Evolutionary conservation across 2,888 invertebrate species (phyloP).

Genomic region (Leptinotarsa tumamoca): DNA sequence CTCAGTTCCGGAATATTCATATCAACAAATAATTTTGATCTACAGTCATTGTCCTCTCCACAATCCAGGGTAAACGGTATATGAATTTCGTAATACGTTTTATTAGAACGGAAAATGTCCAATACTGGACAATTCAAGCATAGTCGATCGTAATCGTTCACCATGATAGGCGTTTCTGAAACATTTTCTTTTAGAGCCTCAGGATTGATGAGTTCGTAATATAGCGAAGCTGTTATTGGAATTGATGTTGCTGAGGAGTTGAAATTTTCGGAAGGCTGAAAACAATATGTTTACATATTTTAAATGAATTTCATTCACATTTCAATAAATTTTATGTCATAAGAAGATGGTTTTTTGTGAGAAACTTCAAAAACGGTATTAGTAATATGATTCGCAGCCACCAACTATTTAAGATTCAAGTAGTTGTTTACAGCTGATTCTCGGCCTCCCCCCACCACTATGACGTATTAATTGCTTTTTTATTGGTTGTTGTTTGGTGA

Average conservation of each 20-base stretch:
- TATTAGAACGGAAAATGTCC: constrained; percentile 41
- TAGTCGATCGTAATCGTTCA: constrained; percentile 26
- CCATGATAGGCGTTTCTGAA: constrained; percentile 3
- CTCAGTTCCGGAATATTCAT: constrained; percentile 39
- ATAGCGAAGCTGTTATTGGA: constrained; percentile 33
- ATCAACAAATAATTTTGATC: constrained; percentile 67
- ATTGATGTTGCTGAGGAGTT: constrained; percentile 6
- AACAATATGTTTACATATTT: no score
- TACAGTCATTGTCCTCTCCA: constrained; percentile 69
- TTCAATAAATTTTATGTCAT: neutral
- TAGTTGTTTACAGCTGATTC: no score
- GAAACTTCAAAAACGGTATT: no score
- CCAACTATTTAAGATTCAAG: no score
- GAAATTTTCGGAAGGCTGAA: constrained; percentile 23
- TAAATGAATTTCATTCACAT: no score
- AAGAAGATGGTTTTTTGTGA: neutral
- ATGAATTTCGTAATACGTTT: constrained; percentile 33
- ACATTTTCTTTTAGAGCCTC: constrained; percentile 27
- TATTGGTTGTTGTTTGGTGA: no score
- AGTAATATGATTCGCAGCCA: no score
- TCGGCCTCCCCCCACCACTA: no score
- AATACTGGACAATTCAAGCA: constrained; percentile 41
- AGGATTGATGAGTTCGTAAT: constrained; percentile 31
- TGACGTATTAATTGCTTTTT: no score
- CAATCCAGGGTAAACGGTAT: constrained; percentile 67